These are phyloP conservation scores for Pseudomugil gertrudae DNA, from an alignment of 2,797 vertebrate species.

Conservation along the genomic window DNA sequence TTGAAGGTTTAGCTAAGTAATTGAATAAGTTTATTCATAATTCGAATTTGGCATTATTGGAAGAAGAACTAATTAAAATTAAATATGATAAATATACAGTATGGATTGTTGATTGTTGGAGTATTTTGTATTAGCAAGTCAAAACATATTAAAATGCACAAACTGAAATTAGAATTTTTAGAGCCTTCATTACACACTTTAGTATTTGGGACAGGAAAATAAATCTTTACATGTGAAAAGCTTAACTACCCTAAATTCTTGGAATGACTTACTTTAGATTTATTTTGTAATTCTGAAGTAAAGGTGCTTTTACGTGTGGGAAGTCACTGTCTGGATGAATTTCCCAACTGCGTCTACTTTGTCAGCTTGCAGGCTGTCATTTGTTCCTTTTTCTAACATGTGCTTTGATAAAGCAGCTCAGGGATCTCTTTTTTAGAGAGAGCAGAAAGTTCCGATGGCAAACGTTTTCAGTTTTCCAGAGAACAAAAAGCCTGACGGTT, in stretches of 20 bases:
- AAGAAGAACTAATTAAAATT: too few relatives aligned
- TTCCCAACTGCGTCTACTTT: background rate
- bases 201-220: background rate
- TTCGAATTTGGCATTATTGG: too few relatives aligned
- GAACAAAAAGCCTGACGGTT: background rate
- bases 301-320: fast-evolving
- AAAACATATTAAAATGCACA: background rate
- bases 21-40: too few relatives aligned
- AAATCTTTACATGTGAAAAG: too few relatives aligned
- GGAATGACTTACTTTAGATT: background rate
- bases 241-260: too few relatives aligned
- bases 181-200: background rate
- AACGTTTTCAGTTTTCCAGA: background rate
- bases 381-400: background rate
- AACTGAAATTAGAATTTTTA: background rate
- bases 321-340: background rate
- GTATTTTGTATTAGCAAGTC: background rate
- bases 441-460: background rate
- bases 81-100: background rate
- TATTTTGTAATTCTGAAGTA: background rate
- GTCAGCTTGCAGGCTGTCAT: background rate
- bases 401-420: background rate
- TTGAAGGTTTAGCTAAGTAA: too few relatives aligned
- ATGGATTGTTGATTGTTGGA: background rate
- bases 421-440: background rate